Evolutionary conservation across 2,113 vertebrate species (phyloP).

Genomic region (Bubalus kerabau): DNA sequence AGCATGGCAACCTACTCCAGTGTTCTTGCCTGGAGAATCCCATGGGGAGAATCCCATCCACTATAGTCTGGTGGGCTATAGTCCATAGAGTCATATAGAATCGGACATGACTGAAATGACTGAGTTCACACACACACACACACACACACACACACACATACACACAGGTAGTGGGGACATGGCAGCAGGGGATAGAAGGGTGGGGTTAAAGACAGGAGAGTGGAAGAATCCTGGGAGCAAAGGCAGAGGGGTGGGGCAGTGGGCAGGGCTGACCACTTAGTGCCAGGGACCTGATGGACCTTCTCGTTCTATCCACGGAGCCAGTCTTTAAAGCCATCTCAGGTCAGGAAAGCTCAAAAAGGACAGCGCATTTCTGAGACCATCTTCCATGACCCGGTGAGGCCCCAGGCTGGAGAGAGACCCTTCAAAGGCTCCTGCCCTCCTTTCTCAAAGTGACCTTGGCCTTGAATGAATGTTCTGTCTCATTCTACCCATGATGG

Average conservation of each 20-base stretch:
- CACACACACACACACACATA: neutral
- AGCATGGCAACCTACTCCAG: neutral
- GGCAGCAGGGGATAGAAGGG: neutral
- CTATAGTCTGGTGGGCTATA: neutral
- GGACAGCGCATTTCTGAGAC: neutral
- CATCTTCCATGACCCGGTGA: neutral
- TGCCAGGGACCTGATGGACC: neutral
- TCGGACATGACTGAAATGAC: neutral
- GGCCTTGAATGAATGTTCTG: slow-evolving; percentile 36
- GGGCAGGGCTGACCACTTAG: neutral
- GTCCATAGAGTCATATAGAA: neutral
- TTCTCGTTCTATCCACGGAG: fast-evolving
- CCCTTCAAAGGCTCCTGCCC: neutral
- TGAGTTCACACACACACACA: neutral
- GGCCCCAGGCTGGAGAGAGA: neutral
- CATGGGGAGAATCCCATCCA: neutral
- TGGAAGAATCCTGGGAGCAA: neutral
- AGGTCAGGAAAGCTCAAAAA: no score
- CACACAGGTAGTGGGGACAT: neutral
- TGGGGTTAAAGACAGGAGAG: neutral
- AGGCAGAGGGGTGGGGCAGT: neutral
- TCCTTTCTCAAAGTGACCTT: slow-evolving; percentile 58
- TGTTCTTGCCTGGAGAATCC: neutral
- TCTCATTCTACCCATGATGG: slow-evolving; percentile 55
- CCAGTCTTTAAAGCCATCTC: neutral